Percentiles rank a stretch among this genome's conserved stretches.
Evolutionary conservation across 1,140 invertebrate species (phyloP).

Genomic region (Whitmania pigra): DNA sequence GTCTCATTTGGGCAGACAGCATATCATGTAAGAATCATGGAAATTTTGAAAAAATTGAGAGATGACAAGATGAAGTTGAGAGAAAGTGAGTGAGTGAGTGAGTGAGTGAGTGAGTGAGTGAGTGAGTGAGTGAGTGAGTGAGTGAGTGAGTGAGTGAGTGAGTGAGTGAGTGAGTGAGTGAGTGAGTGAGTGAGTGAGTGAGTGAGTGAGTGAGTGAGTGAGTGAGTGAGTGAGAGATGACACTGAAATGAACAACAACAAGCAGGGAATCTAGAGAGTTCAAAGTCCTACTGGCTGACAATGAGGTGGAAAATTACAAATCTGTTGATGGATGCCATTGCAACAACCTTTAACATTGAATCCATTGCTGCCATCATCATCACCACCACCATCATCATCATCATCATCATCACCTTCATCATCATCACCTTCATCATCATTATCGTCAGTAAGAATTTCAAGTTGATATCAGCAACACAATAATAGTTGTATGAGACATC

Average conservation of each 20-base stretch:
- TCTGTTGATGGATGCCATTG: not conserved
- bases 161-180: slow-evolving; percentile 16
- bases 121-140: too few relatives aligned
- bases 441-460: not conserved
- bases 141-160: too few relatives aligned
- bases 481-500: too few relatives aligned
- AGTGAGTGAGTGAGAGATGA: slow-evolving; percentile 12
- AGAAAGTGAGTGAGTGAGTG: slow-evolving; percentile 15
- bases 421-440: not conserved
- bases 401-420: not conserved
- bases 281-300: too few relatives aligned
- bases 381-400: not conserved
- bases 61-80: too few relatives aligned
- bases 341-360: not conserved
- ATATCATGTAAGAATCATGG: too few relatives aligned
- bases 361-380: not conserved
- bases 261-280: too few relatives aligned
- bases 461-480: too few relatives aligned
- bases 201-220: slow-evolving; percentile 21
- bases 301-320: too few relatives aligned
- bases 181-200: slow-evolving; percentile 21
- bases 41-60: too few relatives aligned
- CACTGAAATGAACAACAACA: too few relatives aligned
- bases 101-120: slow-evolving; percentile 16
- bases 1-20: too few relatives aligned